Base-by-base conservation (phyloP, 2,888 invertebrate genomes). In the Charanyca ferruginea region DNA sequence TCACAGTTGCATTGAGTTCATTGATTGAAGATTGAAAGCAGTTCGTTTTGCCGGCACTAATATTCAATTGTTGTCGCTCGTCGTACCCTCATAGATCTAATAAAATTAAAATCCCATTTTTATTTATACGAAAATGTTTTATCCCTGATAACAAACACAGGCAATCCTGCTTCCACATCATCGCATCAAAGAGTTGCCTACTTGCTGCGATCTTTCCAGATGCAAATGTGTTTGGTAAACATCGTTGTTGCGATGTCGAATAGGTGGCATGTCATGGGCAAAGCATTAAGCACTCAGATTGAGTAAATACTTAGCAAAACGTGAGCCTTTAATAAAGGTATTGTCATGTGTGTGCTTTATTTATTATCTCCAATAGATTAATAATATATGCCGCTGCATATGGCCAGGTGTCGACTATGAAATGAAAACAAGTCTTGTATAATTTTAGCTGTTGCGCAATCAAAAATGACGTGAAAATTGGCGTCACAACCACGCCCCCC, bases 401-500 rank as follows among this genome's bases (percentile, higher is more conserved):
- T 55, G 28, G 20, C 63, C 59, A 66, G 58, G 59, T 76, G 59
- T 70, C 22, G 59, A 28, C 66, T 64, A 25, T 52, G 44, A 67
- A 78, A 59, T 59, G 63, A 69, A 73, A 79, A 74, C 66, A 74
- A 74, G 60, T 64, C 55, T 57, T 35, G 72, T 70, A 77, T 82
- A 83, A 80, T 78, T 84, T 85, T 84, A 84, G 72, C 74, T 38
- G 77, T 90, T 90, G 73, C 85, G 85, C 76, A 90, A 89, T 69
- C 66, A 44, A 49, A 28, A 58, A 54, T 90, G 89, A 91, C 88
- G 91, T 76, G 57, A 60, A 74, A 67, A 28, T n/a, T 25, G 63
- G 66, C 94, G 94, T 94, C 91, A 93, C 77, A 83, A 87, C 91
- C 94, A 91, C 94, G 91, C 94, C 94, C 87, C 91, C 91, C 83